Percentiles rank a stretch among this genome's conserved stretches.
Evolutionary conservation across 2,113 vertebrate species (phyloP).

Genomic region (Ciconia boyciana): DNA sequence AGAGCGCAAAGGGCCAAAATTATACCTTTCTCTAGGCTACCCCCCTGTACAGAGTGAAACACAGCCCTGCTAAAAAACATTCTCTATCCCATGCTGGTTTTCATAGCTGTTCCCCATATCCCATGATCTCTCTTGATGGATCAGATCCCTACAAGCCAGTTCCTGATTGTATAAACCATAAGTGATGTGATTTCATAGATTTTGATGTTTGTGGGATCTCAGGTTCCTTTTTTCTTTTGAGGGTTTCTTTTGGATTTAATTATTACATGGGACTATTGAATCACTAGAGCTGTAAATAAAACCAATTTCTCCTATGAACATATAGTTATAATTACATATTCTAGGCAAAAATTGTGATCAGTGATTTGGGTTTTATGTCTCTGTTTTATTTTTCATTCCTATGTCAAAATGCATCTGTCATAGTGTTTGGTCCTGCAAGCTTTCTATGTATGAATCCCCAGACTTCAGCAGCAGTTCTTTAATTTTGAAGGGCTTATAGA

Average conservation of each 20-base stretch:
- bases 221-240: neutral
- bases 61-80: neutral
- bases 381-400: neutral
- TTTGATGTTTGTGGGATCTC: neutral
- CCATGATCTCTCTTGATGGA: neutral
- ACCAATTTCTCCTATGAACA: neutral
- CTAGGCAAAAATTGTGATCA: neutral
- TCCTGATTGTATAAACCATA: neutral
- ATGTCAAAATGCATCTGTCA: neutral
- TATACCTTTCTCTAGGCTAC: neutral
- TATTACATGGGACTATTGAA: neutral
- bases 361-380: neutral
- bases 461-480: neutral
- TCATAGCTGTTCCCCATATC: neutral
- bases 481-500: conserved; percentile 6
- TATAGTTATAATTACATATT: neutral
- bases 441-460: neutral
- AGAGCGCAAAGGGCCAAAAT: neutral
- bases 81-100: neutral
- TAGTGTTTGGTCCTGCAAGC: neutral
- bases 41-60: neutral
- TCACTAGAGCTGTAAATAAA: neutral
- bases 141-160: neutral
- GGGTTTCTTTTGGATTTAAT: neutral
- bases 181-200: neutral